Percentiles rank a stretch among this genome's conserved stretches.
Evolutionary conservation across 2,113 vertebrate species (phyloP).

Genomic region (Solea senegalensis): DNA sequence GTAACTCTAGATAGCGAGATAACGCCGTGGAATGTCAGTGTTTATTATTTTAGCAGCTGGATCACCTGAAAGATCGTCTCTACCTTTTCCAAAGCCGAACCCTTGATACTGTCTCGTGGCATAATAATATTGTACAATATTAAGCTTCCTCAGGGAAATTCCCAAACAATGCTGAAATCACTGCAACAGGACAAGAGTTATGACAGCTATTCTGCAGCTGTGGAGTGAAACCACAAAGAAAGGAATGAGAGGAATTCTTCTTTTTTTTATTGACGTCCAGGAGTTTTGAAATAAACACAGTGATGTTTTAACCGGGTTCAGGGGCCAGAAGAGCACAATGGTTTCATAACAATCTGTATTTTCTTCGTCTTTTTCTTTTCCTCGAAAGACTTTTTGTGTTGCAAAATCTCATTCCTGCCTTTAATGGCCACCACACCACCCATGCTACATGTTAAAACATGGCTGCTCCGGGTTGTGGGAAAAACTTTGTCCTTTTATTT

Average conservation of each 20-base stretch:
- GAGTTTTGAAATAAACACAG: slow-evolving; percentile 26
- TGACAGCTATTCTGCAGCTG: slow-evolving; percentile 51
- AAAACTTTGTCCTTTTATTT: too few species aligned
- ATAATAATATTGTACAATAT: slow-evolving; percentile 64
- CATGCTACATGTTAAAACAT: too few species aligned
- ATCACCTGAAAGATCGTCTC: slow-evolving; percentile 71
- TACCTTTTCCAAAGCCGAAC: slow-evolving; percentile 60
- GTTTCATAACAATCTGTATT: background rate
- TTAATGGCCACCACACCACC: too few species aligned
- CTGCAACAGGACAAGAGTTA: slow-evolving; percentile 46
- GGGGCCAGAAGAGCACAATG: background rate
- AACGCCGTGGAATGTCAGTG: slow-evolving; percentile 76
- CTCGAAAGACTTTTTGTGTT: background rate
- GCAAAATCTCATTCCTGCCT: background rate
- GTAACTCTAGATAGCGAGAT: slow-evolving; percentile 65
- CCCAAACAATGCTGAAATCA: slow-evolving; percentile 69
- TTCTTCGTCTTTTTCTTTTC: background rate
- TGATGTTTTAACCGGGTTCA: slow-evolving; percentile 2
- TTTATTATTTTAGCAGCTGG: slow-evolving; percentile 79
- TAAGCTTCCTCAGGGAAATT: slow-evolving; percentile 65
- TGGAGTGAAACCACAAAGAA: slow-evolving; percentile 36
- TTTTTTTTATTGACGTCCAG: slow-evolving; percentile 33
- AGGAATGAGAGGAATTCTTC: slow-evolving; percentile 49
- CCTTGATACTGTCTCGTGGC: slow-evolving; percentile 53
- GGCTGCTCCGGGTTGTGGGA: too few species aligned